Percentiles rank a stretch among this genome's conserved stretches.
These are phyloP conservation scores for Steatocranus sp. DNA, from an alignment of 2,797 vertebrate genomes.

Conservation along the genomic window DNA sequence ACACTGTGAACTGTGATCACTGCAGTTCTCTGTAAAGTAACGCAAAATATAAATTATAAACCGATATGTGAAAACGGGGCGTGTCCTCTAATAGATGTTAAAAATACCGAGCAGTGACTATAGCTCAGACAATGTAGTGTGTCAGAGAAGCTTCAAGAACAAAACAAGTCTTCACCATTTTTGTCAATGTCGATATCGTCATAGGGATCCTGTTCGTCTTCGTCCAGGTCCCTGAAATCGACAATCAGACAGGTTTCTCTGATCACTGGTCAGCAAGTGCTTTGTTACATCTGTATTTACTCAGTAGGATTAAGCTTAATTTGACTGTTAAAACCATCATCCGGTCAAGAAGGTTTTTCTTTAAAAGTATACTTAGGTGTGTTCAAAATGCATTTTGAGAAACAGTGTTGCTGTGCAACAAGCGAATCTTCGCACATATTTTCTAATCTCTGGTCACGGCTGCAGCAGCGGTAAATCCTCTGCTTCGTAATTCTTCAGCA, in stretches of 20 bases:
- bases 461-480: not conserved
- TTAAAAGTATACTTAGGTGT: not conserved
- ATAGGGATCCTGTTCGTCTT: slow-evolving; percentile 43
- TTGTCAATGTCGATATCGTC: slow-evolving; percentile 61
- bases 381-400: not conserved
- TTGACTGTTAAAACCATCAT: not conserved
- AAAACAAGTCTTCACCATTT: slow-evolving; percentile 33
- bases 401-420: not conserved
- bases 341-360: not conserved
- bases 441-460: not conserved
- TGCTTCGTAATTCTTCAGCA: not conserved
- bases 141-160: not conserved
- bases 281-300: not conserved
- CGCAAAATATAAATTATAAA: not conserved
- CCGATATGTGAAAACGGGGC: accelerated
- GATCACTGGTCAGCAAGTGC: not conserved
- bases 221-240: slow-evolving; percentile 36
- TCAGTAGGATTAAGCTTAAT: not conserved
- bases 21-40: slow-evolving; percentile 62
- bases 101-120: not conserved
- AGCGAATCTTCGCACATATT: not conserved
- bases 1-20: slow-evolving; percentile 50
- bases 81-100: not conserved
- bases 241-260: not conserved
- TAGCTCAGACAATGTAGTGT: not conserved